Conservation (phyloP, 2,797 vertebrate genomes). For the Uromys caudimaculatus region DNA sequence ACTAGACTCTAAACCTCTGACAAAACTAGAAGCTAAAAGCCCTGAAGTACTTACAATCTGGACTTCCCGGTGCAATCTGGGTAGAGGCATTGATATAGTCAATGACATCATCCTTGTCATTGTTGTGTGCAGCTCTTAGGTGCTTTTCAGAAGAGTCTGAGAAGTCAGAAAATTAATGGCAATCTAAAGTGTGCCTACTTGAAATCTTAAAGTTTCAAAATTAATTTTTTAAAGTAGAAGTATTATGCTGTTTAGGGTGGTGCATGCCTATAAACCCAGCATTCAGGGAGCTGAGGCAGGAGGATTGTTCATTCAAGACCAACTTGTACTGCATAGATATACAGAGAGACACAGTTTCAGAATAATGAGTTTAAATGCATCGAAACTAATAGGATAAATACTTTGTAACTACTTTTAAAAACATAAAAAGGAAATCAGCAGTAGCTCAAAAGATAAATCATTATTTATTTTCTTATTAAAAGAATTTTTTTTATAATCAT, state of each 20-base stretch:
- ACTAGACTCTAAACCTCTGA: conserved; percentile 3
- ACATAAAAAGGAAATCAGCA: not conserved
- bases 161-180: not conserved
- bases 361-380: not conserved
- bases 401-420: not conserved
- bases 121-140: not conserved
- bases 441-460: conserved; percentile 19
- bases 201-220: not conserved
- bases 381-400: not conserved
- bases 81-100: not conserved
- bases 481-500: not conserved
- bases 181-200: not conserved
- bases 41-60: not conserved
- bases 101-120: not conserved
- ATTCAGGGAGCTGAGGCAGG: not conserved
- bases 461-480: not conserved
- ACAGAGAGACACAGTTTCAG: not conserved
- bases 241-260: not conserved
- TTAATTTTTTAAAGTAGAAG: conserved; percentile 20
- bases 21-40: conserved; percentile 14
- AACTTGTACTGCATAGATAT: not conserved
- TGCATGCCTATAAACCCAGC: not conserved
- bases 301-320: not conserved
- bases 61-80: not conserved
- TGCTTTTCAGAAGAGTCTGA: not conserved